Base-by-base conservation (phyloP, 2,888 invertebrate genomes). In the Leptinotarsa peninsularis region DNA sequence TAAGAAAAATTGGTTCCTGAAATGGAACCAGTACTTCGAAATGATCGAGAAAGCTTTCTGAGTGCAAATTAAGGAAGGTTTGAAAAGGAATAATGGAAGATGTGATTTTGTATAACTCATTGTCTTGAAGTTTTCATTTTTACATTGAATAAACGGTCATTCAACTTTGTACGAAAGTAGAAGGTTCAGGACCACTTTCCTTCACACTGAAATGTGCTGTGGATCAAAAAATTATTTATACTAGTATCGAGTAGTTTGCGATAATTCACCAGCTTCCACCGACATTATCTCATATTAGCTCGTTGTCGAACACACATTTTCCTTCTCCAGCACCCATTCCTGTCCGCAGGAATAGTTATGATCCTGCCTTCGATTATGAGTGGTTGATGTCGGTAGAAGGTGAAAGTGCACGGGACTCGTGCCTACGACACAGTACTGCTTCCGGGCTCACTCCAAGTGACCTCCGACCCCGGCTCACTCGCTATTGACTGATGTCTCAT, bases 391-490 rank as follows among this genome's bases (percentile, higher is more conserved):
- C 79, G 75, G 73, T 76, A 77, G 78, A 79, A 83, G 82, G 83
- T 83, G 83, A 83, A 83, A 83, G 84, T 83, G 84, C 83, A 83
- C 74, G 77, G 79, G 73, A 76, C 82, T 82, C 82, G 83, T 82
- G 82, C 81, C 79, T 72, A 73, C 58, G 79, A 74, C 78, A 80
- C 80, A 80, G 78, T 81, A 81, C 82, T 81, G 84, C 85, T 85
- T 85, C 84, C 84, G 84, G 84, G 83, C 83, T 81, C 82, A 80
- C 81, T 81, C 79, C 76, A 77, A 74, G 82, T 82, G 83, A 85
- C 83, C 85, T 83, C 71, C 81, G 84, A 84, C 84, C 83, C 78
- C 76, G n/a, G 77, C 79, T 83, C 78, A 83, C 83, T 79, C 80
- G 81, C 81, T 83, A 67, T 72, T 66, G 63, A 63, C 43, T 50